Conservation (phyloP, 2,113 vertebrate genomes). For the Burhinus bistriatus region DNA sequence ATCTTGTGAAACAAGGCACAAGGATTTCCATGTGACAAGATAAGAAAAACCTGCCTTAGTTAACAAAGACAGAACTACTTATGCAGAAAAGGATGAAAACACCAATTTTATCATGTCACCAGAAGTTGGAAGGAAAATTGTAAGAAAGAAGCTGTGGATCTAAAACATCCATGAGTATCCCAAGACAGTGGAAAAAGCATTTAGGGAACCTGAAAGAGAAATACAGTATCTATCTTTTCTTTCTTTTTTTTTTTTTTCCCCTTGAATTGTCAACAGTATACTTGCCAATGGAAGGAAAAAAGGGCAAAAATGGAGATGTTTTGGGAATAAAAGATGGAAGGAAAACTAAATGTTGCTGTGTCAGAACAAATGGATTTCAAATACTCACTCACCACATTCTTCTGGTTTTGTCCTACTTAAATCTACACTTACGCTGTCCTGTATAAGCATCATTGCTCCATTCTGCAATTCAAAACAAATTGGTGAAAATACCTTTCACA, state of each 20-base stretch:
- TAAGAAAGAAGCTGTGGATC: not conserved
- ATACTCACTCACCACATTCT: not conserved
- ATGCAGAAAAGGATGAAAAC: not conserved
- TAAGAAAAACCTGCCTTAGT: not conserved
- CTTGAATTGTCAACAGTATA: not conserved
- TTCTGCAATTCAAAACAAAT: not conserved
- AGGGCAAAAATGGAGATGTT: not conserved
- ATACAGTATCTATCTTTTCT: not conserved
- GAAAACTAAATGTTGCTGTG: not conserved
- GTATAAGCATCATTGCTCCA: not conserved
- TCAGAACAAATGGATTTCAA: not conserved
- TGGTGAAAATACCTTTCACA: not conserved
- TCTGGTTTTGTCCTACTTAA: not conserved
- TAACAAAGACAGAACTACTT: conserved; percentile 10
- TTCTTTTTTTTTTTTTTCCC: not conserved
- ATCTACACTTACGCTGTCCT: not conserved
- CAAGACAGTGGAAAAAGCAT: not conserved
- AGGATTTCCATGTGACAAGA: not conserved
- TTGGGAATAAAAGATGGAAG: not conserved
- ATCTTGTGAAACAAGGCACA: not conserved
- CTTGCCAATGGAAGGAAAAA: not conserved
- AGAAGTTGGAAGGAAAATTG: not conserved
- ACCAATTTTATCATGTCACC: not conserved
- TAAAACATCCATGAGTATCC: not conserved
- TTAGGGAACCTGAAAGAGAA: not conserved